Base-by-base conservation (phyloP, 2,113 vertebrate species). In the Pogonocichla stellata region DNA sequence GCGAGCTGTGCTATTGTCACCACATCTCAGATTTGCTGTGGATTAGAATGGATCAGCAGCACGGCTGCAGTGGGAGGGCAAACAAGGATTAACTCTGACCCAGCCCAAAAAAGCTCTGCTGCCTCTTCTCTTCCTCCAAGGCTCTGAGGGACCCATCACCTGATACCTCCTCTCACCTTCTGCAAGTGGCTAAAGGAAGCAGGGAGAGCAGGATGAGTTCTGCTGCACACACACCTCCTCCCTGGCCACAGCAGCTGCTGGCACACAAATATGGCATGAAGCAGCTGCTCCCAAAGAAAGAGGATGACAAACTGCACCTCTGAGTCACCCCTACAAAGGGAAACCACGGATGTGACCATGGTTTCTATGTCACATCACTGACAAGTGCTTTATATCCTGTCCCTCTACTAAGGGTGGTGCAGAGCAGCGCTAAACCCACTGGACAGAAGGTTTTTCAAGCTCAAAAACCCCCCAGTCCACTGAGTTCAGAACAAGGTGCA, bases 1-100 rank as follows among this genome's bases (percentile, higher is more conserved):
- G 6, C 0, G 1, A 73, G 34, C 40, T 25, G 2, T 19, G 26
- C 33, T 28, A 33, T 8, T 42, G 36, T 33, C 80, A 29, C 24
- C 78, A 17, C 12, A 22, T 73, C 62, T 80, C 54, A 31, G 69
- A 64, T 51, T 26, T 6, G 3, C 61, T 56, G 80, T 9, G 72
- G 80, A 73, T 91, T 89, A 91, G 51, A 78, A 58, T 0, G 2
- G 75, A 47, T 78, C 54, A 64, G 69, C 4, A 53, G 33, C 86
- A 24, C 0, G 16, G 61, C 34, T 72, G 40, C 48, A 40, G 42
- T 0, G 3, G 6, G 36, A 25, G 31, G 58, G 28, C 4, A 4
- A 67, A 66, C 19, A 48, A 19, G n/a, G 83, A 91, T 77, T 91
- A 93, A 53, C 19, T 70, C 54, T 10, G 2, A 2, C 17, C 57